These are phyloP conservation scores for Hedya salicella DNA, from an alignment of 2,888 invertebrate species.

Conservation along the genomic window DNA sequence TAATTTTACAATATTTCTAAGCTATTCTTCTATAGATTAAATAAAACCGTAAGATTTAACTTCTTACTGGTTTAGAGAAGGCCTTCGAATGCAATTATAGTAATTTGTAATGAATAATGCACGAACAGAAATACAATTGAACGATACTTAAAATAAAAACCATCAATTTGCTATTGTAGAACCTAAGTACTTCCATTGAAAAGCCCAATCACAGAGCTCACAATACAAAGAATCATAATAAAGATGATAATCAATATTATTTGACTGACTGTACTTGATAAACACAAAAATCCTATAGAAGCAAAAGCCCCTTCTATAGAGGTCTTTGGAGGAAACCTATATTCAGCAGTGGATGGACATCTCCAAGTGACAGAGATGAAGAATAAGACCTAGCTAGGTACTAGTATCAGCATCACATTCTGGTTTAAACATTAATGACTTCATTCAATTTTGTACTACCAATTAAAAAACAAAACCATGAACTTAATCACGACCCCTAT, in stretches of 20 bases:
- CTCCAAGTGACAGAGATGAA: too few relatives aligned
- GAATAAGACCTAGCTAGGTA: too few relatives aligned
- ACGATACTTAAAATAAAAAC: constrained; percentile 29
- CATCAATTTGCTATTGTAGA: constrained; percentile 29
- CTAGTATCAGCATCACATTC: too few relatives aligned
- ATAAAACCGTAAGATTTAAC: background rate
- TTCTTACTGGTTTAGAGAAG: constrained; percentile 11
- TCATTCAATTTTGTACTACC: too few relatives aligned
- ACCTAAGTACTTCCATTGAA: constrained; percentile 18
- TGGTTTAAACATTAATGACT: too few relatives aligned
- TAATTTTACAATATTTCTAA: too few relatives aligned
- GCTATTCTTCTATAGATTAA: too few relatives aligned
- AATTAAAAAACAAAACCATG: too few relatives aligned
- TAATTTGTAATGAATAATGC: constrained; percentile 39
- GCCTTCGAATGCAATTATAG: constrained; percentile 38
- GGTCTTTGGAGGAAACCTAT: too few relatives aligned
- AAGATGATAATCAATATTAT: constrained; percentile 15
- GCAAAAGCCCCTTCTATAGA: too few relatives aligned
- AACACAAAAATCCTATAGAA: background rate
- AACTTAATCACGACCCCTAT: too few relatives aligned
- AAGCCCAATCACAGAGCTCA: constrained; percentile 3
- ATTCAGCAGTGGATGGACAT: too few relatives aligned
- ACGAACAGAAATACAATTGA: constrained; percentile 10
- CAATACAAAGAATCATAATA: constrained; percentile 1
- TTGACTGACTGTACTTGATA: background rate